Base-by-base conservation (phyloP, 1,140 invertebrate genomes). In the Scaptodrosophila lebanonensis region DNA sequence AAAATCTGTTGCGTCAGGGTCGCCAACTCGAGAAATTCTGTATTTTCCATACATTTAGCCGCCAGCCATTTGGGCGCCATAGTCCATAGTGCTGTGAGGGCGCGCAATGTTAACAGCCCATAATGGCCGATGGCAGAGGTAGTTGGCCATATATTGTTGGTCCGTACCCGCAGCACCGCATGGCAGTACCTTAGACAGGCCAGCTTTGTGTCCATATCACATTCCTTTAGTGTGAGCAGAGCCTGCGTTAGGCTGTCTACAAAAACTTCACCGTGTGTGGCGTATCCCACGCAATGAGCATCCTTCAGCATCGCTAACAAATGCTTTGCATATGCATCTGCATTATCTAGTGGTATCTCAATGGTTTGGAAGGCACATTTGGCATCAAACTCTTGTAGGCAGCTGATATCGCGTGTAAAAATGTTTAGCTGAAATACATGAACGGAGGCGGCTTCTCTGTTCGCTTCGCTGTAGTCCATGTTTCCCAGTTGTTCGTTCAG, bases 171-270 rank as follows among this genome's bases (percentile, higher is more conserved):
- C 3, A 85, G 53, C n/a, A 85, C 76, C 1, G 32, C 17, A 13
- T 65, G 47, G 2, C 77, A 83, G 52, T 85, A 85, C 5, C 33
- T 36, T 9, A 85, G 13, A 13, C 76, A 65, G 1, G 44, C 20
- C 6, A 85, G 25, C 9, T 85, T 85, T 0, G 70, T 72, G 16
- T 65, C 54, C 43, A 85, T 54, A 29, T 76, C 68, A 43, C 66
- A 83, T 36, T 83, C 83, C 3, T 69, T 75, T 4, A 85, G 42
- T 0, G 69, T 66, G 1, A 82, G 66, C 3, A 85, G 36, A 0
- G 59, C 70, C 36, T 70, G 65, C 0, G 66, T 29, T 27, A 85
- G 8, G 15, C 72, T 79, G n/a, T 11, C 29, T 0, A 58, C 59
- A 45, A 85, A 85, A 2, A 76, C 39, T 4, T 45, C 47, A 0